Percentiles rank a stretch among this genome's conserved stretches.
Conservation (phyloP, 1,140 invertebrate genomes). For the Pachypsylla venusta region DNA sequence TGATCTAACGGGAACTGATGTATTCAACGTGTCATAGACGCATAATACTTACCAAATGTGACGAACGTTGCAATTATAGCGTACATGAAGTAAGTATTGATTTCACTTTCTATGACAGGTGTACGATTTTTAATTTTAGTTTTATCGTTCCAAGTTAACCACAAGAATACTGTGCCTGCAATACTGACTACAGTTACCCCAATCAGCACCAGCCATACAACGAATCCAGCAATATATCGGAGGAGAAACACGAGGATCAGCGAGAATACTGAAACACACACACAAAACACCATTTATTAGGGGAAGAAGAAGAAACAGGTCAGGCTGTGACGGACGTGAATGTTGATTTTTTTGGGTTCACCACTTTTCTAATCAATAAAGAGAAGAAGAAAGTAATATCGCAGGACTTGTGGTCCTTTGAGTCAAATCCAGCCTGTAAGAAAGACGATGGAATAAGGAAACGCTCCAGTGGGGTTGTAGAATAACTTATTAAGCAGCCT, state of each 20-base stretch:
- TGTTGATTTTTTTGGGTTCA: too few species aligned
- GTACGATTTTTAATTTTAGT: constrained; percentile 24
- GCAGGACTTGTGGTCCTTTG: too few species aligned
- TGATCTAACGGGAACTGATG: too few species aligned
- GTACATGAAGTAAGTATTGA: constrained; percentile 30
- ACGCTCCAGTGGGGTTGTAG: too few species aligned
- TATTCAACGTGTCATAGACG: too few species aligned
- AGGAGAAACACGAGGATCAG: constrained; percentile 43
- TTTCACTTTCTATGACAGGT: constrained; percentile 25
- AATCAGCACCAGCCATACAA: constrained; percentile 52
- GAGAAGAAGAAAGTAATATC: too few species aligned
- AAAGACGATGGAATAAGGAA: too few species aligned
- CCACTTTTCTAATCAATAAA: too few species aligned
- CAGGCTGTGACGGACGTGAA: too few species aligned
- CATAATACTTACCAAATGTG: constrained; percentile 34
- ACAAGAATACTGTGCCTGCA: constrained; percentile 44
- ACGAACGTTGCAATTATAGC: constrained; percentile 45
- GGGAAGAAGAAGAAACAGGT: constrained; percentile 1
- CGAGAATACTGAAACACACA: constrained; percentile 43
- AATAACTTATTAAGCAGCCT: too few species aligned
- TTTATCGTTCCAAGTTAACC: constrained; percentile 37
- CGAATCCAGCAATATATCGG: constrained; percentile 41
- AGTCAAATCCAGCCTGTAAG: too few species aligned
- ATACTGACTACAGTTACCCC: constrained; percentile 41
- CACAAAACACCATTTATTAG: constrained; percentile 14